A percentile compares a stretch with the other conserved stretches of the same genome.
phyloP scores from a whole-genome alignment of 2,797 vertebrate species.

The Clarias laeviceps region DNA sequence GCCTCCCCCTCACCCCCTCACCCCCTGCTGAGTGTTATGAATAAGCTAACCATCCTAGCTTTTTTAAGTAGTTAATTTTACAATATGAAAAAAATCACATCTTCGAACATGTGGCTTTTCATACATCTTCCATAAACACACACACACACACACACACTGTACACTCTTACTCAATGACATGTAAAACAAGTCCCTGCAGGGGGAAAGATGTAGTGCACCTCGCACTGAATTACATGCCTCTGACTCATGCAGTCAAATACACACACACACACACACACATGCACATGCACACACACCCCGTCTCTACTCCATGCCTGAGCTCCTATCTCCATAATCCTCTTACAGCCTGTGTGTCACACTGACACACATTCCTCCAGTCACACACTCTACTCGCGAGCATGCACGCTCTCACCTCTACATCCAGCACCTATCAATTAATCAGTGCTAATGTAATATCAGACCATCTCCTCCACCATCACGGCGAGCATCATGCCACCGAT shows the following conservation, averaged over 20 bases:
- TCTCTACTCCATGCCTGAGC: slow-evolving; percentile 63
- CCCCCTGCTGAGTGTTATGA: neutral
- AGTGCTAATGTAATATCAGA: slow-evolving; percentile 72
- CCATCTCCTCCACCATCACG: slow-evolving; percentile 57
- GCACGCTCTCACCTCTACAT: slow-evolving; percentile 55
- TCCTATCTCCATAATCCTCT: slow-evolving; percentile 71
- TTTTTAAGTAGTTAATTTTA: slow-evolving; percentile 11
- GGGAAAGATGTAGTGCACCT: slow-evolving; percentile 52
- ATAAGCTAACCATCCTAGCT: neutral
- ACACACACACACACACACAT: slow-evolving; percentile 39
- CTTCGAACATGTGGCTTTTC: slow-evolving; percentile 23
- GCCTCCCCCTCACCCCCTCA: no score
- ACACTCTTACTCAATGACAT: slow-evolving; percentile 49
- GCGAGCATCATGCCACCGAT: slow-evolving; percentile 54
- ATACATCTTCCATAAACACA: slow-evolving; percentile 16
- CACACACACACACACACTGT: slow-evolving; percentile 2
- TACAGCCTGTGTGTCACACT: slow-evolving; percentile 66
- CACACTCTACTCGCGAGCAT: slow-evolving; percentile 30
- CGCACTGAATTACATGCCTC: slow-evolving; percentile 46
- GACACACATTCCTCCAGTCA: slow-evolving; percentile 62
- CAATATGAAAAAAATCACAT: neutral
- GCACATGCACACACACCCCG: slow-evolving; percentile 48
- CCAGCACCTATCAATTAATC: slow-evolving; percentile 67
- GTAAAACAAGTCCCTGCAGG: slow-evolving; percentile 54
- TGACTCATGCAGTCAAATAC: slow-evolving; percentile 52